These are phyloP conservation scores for Melanotaenia trifasciata DNA, from an alignment of 2,797 vertebrate genomes.

Conservation along the genomic window DNA sequence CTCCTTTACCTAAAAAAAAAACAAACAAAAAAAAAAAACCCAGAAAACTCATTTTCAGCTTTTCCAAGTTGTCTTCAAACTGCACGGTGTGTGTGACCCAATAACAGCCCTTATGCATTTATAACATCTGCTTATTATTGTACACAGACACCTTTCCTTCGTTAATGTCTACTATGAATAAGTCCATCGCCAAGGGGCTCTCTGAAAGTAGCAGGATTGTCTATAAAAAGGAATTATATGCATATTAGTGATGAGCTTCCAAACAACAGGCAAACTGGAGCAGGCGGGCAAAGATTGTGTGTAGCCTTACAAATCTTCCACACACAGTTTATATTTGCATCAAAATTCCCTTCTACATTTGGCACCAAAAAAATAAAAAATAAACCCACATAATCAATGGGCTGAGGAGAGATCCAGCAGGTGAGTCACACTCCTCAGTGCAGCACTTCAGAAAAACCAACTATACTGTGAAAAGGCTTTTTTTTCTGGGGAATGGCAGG, in stretches of 20 bases:
- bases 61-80: conserved; percentile 13
- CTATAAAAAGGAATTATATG: conserved; percentile 48
- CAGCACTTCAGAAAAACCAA: conserved; percentile 13
- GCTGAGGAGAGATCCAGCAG: not conserved
- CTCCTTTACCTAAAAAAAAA: conserved; percentile 31
- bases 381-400: conserved; percentile 30
- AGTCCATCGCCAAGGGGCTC: conserved; percentile 16
- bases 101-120: conserved; percentile 59
- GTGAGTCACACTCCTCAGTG: conserved; percentile 12
- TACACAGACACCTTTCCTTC: conserved; percentile 11
- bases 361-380: conserved; percentile 57
- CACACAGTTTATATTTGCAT: conserved; percentile 46
- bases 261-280: conserved; percentile 21
- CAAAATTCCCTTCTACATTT: conserved; percentile 52
- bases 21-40: no score
- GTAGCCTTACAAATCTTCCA: conserved; percentile 15
- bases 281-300: conserved; percentile 25
- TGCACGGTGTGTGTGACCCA: conserved; percentile 14
- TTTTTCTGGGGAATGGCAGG: conserved; percentile 5
- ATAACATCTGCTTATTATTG: conserved; percentile 20
- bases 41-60: conserved; percentile 13
- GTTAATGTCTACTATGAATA: not conserved
- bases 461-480: conserved; percentile 18
- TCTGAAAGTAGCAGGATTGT: conserved; percentile 65
- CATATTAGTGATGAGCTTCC: conserved; percentile 39